Evolutionary conservation across 2,888 invertebrate genomes (phyloP).

Genomic region (Agriopis leucophaearia): DNA sequence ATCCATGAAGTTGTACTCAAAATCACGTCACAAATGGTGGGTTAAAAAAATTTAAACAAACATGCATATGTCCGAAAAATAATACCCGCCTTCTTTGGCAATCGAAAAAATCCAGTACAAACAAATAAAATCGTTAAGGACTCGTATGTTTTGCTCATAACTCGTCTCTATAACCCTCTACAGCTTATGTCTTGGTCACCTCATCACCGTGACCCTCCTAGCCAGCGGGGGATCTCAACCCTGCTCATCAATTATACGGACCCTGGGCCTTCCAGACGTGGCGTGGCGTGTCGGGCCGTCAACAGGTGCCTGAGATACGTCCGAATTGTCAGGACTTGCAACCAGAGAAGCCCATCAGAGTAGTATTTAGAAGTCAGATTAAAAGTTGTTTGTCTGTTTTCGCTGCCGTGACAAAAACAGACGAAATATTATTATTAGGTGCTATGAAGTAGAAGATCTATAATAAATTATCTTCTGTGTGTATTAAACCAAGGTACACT

Average conservation of each 20-base stretch:
- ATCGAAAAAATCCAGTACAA: too few relatives aligned
- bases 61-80: too few relatives aligned
- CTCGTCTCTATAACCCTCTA: constrained; percentile 7
- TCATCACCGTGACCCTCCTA: constrained; percentile 38
- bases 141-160: neutral
- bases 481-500: too few relatives aligned
- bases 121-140: neutral
- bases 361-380: neutral
- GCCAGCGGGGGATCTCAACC: constrained; percentile 46
- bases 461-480: too few relatives aligned
- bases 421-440: neutral
- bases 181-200: constrained; percentile 23
- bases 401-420: neutral
- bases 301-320: constrained; percentile 45
- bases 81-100: too few relatives aligned
- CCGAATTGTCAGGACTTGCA: constrained; percentile 13
- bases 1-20: too few relatives aligned
- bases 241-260: constrained; percentile 49
- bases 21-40: too few relatives aligned
- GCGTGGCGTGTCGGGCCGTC: constrained; percentile 46
- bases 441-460: too few relatives aligned
- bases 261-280: constrained; percentile 21
- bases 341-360: constrained; percentile 20
- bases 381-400: neutral
- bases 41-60: too few relatives aligned